Percentiles rank a stretch among this genome's conserved stretches.
These are phyloP conservation scores for Steatocranus sp. DNA, from an alignment of 2,797 vertebrate genomes.

Conservation along the genomic window DNA sequence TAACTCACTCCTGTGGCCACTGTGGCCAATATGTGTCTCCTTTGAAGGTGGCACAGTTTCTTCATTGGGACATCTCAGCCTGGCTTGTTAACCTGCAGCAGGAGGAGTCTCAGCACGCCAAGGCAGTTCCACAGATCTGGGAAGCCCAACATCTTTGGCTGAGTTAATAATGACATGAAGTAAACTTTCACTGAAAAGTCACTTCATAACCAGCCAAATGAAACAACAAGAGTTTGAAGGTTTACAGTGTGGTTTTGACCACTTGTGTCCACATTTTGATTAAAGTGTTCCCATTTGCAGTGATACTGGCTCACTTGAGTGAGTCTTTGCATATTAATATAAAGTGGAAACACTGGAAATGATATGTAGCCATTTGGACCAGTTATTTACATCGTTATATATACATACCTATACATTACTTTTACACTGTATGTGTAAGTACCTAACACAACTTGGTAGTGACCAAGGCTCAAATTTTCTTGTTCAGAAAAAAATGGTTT, in stretches of 20 bases:
- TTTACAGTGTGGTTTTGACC: background rate
- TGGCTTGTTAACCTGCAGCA: conserved; percentile 37
- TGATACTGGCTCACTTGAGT: background rate
- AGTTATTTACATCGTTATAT: background rate
- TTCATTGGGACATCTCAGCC: conserved; percentile 40
- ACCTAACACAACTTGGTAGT: background rate
- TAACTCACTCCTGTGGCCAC: conserved; percentile 18
- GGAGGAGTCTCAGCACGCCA: background rate
- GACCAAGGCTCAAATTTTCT: background rate
- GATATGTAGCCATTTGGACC: background rate
- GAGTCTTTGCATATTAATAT: background rate
- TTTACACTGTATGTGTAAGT: background rate
- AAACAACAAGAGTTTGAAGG: background rate
- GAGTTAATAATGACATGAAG: background rate
- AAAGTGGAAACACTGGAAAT: background rate
- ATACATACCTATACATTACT: background rate
- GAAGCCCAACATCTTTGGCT: background rate
- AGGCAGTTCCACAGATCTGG: conserved; percentile 3
- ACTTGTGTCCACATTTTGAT: background rate
- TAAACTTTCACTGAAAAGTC: background rate
- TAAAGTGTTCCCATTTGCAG: background rate
- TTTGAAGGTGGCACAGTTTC: conserved; percentile 58
- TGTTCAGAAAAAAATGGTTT: background rate
- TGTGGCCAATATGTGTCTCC: conserved; percentile 28
- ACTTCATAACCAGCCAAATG: background rate